Evolutionary conservation across 1,140 invertebrate genomes (phyloP).

Genomic region (Pachyrhynchus sulphureomaculatus): DNA sequence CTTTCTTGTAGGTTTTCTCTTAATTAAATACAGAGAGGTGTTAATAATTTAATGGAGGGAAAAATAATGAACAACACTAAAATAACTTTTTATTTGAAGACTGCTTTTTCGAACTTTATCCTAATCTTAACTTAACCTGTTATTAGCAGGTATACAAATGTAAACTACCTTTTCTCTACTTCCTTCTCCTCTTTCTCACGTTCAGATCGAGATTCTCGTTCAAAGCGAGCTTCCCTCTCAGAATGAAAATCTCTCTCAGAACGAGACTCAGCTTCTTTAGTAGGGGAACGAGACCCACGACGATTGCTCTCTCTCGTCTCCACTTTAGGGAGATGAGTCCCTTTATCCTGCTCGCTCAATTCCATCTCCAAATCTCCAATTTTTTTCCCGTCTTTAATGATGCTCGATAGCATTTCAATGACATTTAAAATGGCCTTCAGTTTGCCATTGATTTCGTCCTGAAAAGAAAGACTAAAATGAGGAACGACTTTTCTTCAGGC

Average conservation of each 20-base stretch:
- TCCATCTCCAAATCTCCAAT: conserved; percentile 39
- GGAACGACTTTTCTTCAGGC: background rate
- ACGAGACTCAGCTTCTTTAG: background rate
- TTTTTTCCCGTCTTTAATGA: conserved; percentile 61
- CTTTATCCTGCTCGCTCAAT: conserved; percentile 11
- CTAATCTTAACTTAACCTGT: no score
- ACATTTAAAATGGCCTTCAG: conserved; percentile 80
- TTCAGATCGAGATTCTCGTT: background rate
- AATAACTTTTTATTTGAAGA: no score
- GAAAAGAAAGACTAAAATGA: conserved; percentile 35
- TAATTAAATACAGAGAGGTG: no score
- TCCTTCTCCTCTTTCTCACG: background rate
- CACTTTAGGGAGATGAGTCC: conserved; percentile 15
- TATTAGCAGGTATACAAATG: background rate
- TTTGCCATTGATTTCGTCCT: conserved; percentile 81
- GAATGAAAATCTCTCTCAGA: background rate
- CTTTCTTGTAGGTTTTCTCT: no score
- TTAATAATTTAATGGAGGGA: background rate
- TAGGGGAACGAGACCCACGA: conserved; percentile 41
- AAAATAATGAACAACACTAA: no score
- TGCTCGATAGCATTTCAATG: conserved; percentile 78
- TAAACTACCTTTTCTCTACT: background rate
- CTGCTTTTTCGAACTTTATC: background rate
- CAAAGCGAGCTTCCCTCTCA: background rate
- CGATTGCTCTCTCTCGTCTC: conserved; percentile 16